These are phyloP conservation scores for Hippasteria phrygiana DNA, from an alignment of 53 echinoderm and acorn worm species.

Conservation along the genomic window DNA sequence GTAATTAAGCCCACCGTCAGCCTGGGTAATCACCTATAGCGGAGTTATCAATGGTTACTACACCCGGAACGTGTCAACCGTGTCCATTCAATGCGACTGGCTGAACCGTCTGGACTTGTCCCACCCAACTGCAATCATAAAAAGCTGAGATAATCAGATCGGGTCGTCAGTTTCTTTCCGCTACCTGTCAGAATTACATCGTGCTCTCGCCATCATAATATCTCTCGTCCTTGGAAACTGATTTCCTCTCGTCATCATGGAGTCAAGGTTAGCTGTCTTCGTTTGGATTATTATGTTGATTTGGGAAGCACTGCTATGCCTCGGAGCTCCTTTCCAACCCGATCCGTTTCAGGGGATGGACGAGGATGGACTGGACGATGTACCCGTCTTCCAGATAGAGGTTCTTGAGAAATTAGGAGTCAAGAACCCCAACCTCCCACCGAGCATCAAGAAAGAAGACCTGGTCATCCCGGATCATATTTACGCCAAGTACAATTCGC, in stretches of 20 bases:
- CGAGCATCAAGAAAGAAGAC: slow-evolving; percentile 67
- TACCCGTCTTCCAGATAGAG: slow-evolving; percentile 50
- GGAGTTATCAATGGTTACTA: slow-evolving; percentile 36
- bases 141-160: slow-evolving; percentile 47
- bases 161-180: slow-evolving; percentile 10
- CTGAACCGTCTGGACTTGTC: slow-evolving; percentile 52
- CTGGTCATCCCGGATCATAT: slow-evolving; percentile 83
- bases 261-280: background rate
- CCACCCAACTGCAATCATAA: slow-evolving; percentile 27
- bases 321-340: slow-evolving; percentile 16
- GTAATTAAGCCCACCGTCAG: slow-evolving; percentile 52
- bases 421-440: slow-evolving; percentile 58
- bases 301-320: slow-evolving; percentile 9
- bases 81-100: slow-evolving; percentile 28
- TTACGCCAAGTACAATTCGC: slow-evolving; percentile 72
- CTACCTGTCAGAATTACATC: slow-evolving; percentile 18
- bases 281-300: slow-evolving; percentile 45
- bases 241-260: slow-evolving; percentile 10
- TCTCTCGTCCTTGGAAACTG: background rate
- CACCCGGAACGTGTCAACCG: slow-evolving; percentile 24
- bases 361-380: background rate
- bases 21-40: slow-evolving; percentile 58
- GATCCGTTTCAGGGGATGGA: slow-evolving; percentile 45
- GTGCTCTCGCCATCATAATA: background rate
- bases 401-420: slow-evolving; percentile 75